These are phyloP conservation scores for Drosophila erecta DNA, from an alignment of 1,140 invertebrate genomes.

Conservation along the genomic window DNA sequence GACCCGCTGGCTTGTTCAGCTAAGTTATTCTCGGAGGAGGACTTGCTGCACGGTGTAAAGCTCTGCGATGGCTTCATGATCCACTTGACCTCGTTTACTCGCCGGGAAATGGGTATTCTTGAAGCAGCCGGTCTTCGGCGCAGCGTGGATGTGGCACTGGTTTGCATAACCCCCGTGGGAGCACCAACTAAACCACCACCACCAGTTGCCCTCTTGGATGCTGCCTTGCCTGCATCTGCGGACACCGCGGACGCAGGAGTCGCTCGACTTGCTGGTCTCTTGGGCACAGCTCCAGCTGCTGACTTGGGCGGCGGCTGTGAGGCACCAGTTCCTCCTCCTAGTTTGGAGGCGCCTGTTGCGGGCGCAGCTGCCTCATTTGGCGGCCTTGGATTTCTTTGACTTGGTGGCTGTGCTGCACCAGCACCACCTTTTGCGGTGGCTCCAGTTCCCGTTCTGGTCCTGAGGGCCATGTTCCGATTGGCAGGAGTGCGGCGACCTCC, in stretches of 20 bases:
- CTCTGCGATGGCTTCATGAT: constrained; percentile 40
- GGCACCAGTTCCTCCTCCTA: too few species aligned
- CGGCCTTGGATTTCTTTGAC: neutral
- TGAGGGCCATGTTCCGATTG: neutral
- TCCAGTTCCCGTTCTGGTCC: neutral
- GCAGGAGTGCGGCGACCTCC: neutral
- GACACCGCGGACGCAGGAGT: neutral
- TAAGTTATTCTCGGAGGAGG: constrained; percentile 40
- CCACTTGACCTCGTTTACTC: constrained; percentile 37
- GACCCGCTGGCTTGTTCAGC: neutral
- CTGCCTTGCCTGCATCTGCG: neutral
- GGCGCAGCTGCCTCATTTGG: neutral
- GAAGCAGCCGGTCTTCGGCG: neutral
- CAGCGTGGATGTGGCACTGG: neutral
- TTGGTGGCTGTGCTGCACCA: neutral
- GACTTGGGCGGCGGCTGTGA: neutral
- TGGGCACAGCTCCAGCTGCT: neutral
- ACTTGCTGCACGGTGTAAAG: constrained; percentile 48
- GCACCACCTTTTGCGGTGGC: neutral
- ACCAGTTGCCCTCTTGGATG: neutral
- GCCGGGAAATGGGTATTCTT: neutral
- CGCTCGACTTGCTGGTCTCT: neutral
- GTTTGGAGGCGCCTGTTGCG: too few species aligned
- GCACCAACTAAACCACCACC: neutral
- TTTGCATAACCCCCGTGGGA: neutral